Percentiles rank a stretch among this genome's conserved stretches.
Evolutionary conservation across 2,888 invertebrate species (phyloP).

Genomic region (Amphipyra tragopoginis): DNA sequence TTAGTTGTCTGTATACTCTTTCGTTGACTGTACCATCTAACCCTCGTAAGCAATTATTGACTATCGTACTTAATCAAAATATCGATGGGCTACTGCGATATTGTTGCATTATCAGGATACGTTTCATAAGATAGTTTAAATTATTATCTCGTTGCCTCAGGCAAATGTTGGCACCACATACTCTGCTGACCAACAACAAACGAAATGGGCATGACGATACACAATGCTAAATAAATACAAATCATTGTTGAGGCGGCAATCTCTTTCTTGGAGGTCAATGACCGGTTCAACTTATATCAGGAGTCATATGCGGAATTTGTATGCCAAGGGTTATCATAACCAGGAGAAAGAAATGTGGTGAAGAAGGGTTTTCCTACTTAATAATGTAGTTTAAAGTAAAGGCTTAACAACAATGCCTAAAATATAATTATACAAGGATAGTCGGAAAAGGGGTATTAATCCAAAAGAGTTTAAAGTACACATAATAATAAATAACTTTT

Average conservation of each 20-base stretch:
- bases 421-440: too few species aligned
- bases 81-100: constrained; percentile 43
- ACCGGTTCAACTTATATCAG: constrained; percentile 45
- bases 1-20: too few species aligned
- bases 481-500: too few species aligned
- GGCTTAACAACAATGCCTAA: too few species aligned
- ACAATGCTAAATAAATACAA: constrained; percentile 58
- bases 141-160: constrained; percentile 42
- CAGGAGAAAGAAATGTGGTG: too few species aligned
- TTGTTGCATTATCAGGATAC: constrained; percentile 50
- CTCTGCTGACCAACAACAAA: constrained; percentile 20
- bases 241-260: constrained; percentile 53
- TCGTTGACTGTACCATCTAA: too few species aligned
- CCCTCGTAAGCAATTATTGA: not conserved
- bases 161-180: constrained; percentile 36
- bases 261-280: constrained; percentile 45
- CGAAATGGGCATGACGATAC: constrained; percentile 54
- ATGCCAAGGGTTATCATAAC: constrained; percentile 6
- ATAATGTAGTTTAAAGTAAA: too few species aligned
- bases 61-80: constrained; percentile 31
- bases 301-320: constrained; percentile 28
- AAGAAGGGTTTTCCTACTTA: too few species aligned
- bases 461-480: too few species aligned
- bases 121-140: constrained; percentile 49
- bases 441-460: too few species aligned